phyloP scores from a whole-genome alignment of 2,113 vertebrate species.

The Engraulis encrasicolus region DNA sequence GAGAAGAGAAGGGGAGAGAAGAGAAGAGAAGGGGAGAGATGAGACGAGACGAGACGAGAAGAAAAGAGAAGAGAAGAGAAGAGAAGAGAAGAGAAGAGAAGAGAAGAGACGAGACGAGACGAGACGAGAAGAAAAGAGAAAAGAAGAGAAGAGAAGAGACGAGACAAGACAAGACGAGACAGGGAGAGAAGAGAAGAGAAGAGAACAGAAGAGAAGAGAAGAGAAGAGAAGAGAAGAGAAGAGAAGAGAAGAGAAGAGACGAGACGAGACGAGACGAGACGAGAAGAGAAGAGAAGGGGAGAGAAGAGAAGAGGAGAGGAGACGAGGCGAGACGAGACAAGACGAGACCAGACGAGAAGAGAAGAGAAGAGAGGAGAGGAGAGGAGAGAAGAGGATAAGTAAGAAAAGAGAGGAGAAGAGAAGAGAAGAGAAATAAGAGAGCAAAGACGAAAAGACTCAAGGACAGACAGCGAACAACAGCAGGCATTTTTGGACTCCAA shows the following conservation, averaged over 20 bases:
- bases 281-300: background rate
- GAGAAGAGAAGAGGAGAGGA: background rate
- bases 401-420: conserved; percentile 36
- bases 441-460: conserved; percentile 34
- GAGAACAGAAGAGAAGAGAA: background rate
- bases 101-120: conserved; percentile 71
- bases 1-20: background rate
- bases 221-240: conserved; percentile 49
- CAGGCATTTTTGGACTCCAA: too few species aligned
- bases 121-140: conserved; percentile 56
- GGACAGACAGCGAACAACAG: too few species aligned
- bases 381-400: conserved; percentile 32
- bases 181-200: conserved; percentile 13
- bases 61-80: conserved; percentile 14
- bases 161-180: background rate
- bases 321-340: background rate
- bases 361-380: conserved; percentile 42
- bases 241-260: conserved; percentile 32
- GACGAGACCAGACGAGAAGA: conserved; percentile 44
- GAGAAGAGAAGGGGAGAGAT: background rate
- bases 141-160: conserved; percentile 5
- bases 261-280: conserved; percentile 42
- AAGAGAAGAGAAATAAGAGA: conserved; percentile 51
- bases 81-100: conserved; percentile 50
- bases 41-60: conserved; percentile 19